Evolutionary conservation across 2,888 invertebrate species (phyloP).

Genomic region (Hydropsyche betteni): DNA sequence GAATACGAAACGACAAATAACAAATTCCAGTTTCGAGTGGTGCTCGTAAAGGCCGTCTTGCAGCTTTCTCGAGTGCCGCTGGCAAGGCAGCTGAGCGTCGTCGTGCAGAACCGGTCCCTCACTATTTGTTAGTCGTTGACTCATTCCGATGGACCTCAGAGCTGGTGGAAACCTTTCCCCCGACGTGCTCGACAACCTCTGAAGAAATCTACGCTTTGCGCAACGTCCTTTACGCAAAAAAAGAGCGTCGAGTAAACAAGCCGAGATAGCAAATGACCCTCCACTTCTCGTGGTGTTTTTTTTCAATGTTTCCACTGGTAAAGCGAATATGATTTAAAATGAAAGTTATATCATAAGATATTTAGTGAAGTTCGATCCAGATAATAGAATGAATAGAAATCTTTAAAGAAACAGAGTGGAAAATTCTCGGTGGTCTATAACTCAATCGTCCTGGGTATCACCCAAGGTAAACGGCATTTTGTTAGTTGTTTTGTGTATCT

Average conservation of each 20-base stretch:
- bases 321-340: no score
- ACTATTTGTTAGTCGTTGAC: conserved; percentile 27
- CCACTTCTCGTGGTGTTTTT: neutral
- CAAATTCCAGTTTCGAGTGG: conserved; percentile 7
- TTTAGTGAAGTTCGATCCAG: no score
- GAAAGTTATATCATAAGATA: no score
- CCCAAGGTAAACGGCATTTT: neutral
- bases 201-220: conserved; percentile 15
- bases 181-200: conserved; percentile 8
- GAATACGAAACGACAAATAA: neutral
- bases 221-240: conserved; percentile 23
- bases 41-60: conserved; percentile 42
- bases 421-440: conserved; percentile 14
- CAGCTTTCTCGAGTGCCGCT: conserved; percentile 47
- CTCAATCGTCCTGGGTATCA: neutral
- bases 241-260: no score
- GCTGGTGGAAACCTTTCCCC: conserved; percentile 13
- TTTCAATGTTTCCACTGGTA: neutral
- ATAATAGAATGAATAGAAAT: neutral
- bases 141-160: conserved; percentile 20
- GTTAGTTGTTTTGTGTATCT: neutral
- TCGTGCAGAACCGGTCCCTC: conserved; percentile 40
- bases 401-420: neutral
- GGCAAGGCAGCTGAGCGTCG: conserved; percentile 44
- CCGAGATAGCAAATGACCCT: no score